Percentiles rank a stretch among this genome's conserved stretches.
phyloP scores from a whole-genome alignment of 2,113 vertebrate species.

The Lophotis ruficrista region DNA sequence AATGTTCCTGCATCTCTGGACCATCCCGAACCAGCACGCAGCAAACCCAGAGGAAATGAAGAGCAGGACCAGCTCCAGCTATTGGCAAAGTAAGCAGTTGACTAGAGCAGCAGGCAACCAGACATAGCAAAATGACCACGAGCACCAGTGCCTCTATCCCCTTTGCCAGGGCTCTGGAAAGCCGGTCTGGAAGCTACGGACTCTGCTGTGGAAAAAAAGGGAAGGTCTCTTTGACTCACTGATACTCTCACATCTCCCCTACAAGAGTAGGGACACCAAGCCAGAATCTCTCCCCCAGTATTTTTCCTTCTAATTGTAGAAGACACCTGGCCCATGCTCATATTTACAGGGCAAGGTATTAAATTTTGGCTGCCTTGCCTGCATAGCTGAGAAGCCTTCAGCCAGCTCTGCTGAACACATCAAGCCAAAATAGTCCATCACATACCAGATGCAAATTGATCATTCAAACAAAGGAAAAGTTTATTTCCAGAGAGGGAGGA shows the following conservation, averaged over 20 bases:
- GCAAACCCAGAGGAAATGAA: not conserved
- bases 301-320: not conserved
- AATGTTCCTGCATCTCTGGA: not conserved
- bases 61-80: not conserved
- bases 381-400: not conserved
- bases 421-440: not conserved
- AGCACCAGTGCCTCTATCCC: not conserved
- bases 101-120: not conserved
- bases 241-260: not conserved
- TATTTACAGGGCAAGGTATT: not conserved
- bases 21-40: not conserved
- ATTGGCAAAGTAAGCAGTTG: not conserved
- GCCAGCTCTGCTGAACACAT: not conserved
- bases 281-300: not conserved
- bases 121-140: not conserved
- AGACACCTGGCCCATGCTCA: not conserved
- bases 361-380: not conserved
- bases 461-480: conserved; percentile 36
- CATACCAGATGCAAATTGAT: conserved; percentile 36
- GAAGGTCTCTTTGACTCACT: not conserved
- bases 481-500: not conserved
- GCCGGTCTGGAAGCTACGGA: not conserved
- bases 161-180: not conserved
- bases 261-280: not conserved
- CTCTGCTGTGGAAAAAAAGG: not conserved